These are phyloP conservation scores for Centrocercus urophasianus DNA, from an alignment of 2,113 vertebrate genomes.

Conservation along the genomic window DNA sequence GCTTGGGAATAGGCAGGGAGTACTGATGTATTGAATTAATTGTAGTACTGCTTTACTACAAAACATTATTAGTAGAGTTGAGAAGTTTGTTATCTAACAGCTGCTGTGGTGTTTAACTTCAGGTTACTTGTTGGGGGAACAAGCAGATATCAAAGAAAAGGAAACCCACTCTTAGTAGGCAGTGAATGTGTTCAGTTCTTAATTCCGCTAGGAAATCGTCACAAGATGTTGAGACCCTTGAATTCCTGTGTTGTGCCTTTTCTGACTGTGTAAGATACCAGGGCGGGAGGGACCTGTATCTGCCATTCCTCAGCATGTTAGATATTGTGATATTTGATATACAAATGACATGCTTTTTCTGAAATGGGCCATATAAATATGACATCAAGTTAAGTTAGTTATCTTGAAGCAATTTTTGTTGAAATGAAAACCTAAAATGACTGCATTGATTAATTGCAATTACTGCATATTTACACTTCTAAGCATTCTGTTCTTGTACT, in stretches of 20 bases:
- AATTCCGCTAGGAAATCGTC: background rate
- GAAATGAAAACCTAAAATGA: background rate
- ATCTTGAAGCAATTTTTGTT: background rate
- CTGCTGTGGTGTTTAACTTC: background rate
- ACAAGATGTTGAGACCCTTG: background rate
- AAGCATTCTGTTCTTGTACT: rapidly evolving
- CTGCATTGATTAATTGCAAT: background rate
- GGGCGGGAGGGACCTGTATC: background rate
- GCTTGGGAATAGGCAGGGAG: background rate
- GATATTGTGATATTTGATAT: background rate
- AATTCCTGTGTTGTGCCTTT: background rate
- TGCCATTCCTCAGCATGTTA: background rate
- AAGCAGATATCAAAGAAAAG: background rate
- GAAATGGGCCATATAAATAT: background rate
- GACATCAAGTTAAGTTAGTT: background rate
- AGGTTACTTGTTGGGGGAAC: background rate
- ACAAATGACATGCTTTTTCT: background rate
- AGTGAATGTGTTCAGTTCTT: background rate
- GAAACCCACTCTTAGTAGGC: background rate
- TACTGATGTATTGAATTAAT: background rate
- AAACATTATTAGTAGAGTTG: background rate
- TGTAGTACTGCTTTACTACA: background rate
- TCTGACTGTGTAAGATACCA: background rate
- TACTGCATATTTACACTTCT: background rate
- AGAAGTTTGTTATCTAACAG: background rate